Evolutionary conservation across 2,797 vertebrate species (phyloP).

Genomic region (Sternotherus odoratus): DNA sequence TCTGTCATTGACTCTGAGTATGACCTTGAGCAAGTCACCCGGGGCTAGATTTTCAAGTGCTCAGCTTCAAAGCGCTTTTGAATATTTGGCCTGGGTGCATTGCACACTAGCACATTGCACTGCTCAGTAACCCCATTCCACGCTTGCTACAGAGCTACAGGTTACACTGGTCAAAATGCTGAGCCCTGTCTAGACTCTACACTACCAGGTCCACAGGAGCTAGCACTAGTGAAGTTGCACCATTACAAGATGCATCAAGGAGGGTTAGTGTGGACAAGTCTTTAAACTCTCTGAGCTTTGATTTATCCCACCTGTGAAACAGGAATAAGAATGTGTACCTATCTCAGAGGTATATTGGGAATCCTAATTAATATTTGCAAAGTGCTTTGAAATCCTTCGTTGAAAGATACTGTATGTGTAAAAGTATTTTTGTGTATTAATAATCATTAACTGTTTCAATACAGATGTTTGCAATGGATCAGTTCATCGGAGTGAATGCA

Average conservation of each 20-base stretch:
- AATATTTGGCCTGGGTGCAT: background rate
- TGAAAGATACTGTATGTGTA: background rate
- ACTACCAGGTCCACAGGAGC: background rate
- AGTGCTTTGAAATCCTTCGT: background rate
- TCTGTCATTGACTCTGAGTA: background rate
- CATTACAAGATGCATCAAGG: background rate
- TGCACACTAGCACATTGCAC: background rate
- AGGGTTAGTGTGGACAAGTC: background rate
- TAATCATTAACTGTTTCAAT: conserved; percentile 23
- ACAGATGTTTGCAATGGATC: conserved; percentile 80
- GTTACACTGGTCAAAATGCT: background rate
- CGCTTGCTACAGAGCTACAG: rapidly evolving
- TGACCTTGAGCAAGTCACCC: background rate
- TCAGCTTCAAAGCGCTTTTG: background rate
- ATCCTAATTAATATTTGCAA: background rate
- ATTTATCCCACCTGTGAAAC: background rate
- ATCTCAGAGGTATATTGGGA: background rate
- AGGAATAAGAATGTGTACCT: background rate
- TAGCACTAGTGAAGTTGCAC: background rate
- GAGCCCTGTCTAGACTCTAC: background rate
- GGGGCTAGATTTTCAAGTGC: background rate
- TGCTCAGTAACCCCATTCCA: background rate
- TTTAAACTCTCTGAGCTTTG: background rate
- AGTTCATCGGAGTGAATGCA: conserved; percentile 74
- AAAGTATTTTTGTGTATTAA: background rate